Evolutionary conservation across 2,113 vertebrate genomes (phyloP).

Genomic region (Falcunculus frontatus): DNA sequence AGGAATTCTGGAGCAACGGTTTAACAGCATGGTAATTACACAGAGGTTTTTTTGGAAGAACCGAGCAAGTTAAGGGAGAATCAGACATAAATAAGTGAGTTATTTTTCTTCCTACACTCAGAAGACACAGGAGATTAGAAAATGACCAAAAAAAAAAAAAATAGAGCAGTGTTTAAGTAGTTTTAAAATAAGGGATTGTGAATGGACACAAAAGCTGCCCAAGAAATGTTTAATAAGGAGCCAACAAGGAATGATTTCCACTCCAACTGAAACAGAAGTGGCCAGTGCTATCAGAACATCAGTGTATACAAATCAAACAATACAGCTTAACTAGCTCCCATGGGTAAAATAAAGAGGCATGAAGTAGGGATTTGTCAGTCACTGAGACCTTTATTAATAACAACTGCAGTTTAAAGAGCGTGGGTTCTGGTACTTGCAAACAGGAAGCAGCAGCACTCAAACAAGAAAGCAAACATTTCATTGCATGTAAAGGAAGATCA

Average conservation of each 20-base stretch:
- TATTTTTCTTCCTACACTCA: slow-evolving; percentile 1
- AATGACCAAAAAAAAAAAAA: not conserved
- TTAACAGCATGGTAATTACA: slow-evolving; percentile 35
- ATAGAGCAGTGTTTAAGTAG: not conserved
- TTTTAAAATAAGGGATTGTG: not conserved
- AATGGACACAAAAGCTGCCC: not conserved
- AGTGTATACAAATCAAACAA: slow-evolving; percentile 48
- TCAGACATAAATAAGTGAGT: not conserved
- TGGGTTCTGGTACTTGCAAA: not conserved
- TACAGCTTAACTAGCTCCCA: slow-evolving; percentile 29
- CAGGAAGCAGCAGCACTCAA: slow-evolving; percentile 6
- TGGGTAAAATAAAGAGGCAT: slow-evolving; percentile 46
- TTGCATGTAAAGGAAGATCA: not conserved
- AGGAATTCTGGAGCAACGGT: slow-evolving; percentile 36
- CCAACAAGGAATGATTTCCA: slow-evolving; percentile 2
- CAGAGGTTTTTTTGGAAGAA: not conserved
- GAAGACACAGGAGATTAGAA: slow-evolving; percentile 24
- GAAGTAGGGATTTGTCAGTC: slow-evolving; percentile 55
- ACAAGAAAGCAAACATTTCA: not conserved
- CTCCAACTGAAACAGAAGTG: slow-evolving; percentile 11
- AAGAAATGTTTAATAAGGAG: not conserved
- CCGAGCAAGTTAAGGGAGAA: not conserved
- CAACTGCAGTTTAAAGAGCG: not conserved
- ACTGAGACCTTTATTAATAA: slow-evolving; percentile 51
- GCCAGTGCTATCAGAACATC: slow-evolving; percentile 28